Conservation (phyloP, 2,797 vertebrate species). For the Babyrousa celebensis region DNA sequence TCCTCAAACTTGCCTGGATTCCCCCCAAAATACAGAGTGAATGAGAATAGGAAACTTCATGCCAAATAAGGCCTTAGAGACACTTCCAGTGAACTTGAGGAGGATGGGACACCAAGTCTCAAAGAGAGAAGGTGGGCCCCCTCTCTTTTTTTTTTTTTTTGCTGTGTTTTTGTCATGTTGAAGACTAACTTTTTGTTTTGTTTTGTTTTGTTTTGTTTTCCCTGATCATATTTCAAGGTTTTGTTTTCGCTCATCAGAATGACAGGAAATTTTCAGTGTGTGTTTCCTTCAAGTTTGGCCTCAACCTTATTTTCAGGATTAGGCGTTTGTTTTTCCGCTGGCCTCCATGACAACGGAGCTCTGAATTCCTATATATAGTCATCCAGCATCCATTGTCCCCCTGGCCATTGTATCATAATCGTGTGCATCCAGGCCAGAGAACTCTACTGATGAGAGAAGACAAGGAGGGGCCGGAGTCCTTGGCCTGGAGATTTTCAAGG, state of each 20-base stretch:
- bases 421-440: conserved; percentile 78
- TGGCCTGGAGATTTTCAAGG: conserved; percentile 81
- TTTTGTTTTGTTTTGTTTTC: conserved; percentile 36
- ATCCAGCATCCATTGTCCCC: conserved; percentile 80
- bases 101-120: conserved; percentile 1
- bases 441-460: conserved; percentile 71
- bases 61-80: neutral
- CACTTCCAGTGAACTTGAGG: neutral
- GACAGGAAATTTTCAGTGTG: conserved; percentile 87
- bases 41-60: neutral
- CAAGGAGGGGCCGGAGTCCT: conserved; percentile 65
- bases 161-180: conserved; percentile 33
- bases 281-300: conserved; percentile 87
- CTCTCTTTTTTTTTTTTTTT: neutral
- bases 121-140: neutral
- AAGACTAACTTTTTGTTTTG: conserved; percentile 26
- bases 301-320: conserved; percentile 85
- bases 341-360: conserved; percentile 83
- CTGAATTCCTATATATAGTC: conserved; percentile 87
- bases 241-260: conserved; percentile 86
- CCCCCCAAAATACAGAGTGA: neutral
- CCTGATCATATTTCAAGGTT: conserved; percentile 83
- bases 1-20: neutral
- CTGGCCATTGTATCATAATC: conserved; percentile 82
- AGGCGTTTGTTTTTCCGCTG: conserved; percentile 84